phyloP scores from a whole-genome alignment of 2,797 vertebrate species.

The Pelodytes ibericus region DNA sequence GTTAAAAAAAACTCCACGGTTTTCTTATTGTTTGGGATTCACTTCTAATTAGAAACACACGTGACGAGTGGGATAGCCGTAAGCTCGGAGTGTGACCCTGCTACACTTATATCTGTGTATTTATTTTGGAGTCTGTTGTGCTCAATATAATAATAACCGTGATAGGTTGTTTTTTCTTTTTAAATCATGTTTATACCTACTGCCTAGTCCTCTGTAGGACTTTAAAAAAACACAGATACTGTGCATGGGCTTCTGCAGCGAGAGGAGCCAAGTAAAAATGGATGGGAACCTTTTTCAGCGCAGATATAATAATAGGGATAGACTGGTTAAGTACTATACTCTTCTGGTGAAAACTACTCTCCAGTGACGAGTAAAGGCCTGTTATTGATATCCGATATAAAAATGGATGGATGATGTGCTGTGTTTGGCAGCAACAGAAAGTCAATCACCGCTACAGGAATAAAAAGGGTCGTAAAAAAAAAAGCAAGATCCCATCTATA shows the following conservation, averaged over 20 bases:
- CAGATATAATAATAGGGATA: conserved; percentile 44
- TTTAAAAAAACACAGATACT: conserved; percentile 15
- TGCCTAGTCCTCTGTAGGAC: conserved; percentile 4
- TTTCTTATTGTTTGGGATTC: conserved; percentile 12
- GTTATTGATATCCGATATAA: conserved; percentile 50
- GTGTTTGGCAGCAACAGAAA: conserved; percentile 33
- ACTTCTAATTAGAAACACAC: conserved; percentile 30
- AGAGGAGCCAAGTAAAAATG: conserved; percentile 19
- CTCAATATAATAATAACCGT: conserved; percentile 36
- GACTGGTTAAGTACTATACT: conserved; percentile 47
- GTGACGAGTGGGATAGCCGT: not conserved
- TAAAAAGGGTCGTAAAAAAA: conserved; percentile 47
- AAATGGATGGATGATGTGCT: conserved; percentile 48
- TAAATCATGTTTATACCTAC: conserved; percentile 18
- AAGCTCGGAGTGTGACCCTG: not conserved
- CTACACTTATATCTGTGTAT: conserved; percentile 20
- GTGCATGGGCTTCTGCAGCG: conserved; percentile 11
- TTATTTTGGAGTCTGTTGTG: conserved; percentile 13
- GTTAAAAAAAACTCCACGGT: not conserved
- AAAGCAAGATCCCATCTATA: conserved; percentile 39
- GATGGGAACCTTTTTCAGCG: conserved; percentile 32
- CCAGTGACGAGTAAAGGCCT: conserved; percentile 42
- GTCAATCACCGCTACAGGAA: conserved; percentile 39
- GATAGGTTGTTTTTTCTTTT: conserved; percentile 18
- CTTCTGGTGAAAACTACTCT: conserved; percentile 49